Conservation (phyloP, 2,888 invertebrate genomes). For the Mantis religiosa region DNA sequence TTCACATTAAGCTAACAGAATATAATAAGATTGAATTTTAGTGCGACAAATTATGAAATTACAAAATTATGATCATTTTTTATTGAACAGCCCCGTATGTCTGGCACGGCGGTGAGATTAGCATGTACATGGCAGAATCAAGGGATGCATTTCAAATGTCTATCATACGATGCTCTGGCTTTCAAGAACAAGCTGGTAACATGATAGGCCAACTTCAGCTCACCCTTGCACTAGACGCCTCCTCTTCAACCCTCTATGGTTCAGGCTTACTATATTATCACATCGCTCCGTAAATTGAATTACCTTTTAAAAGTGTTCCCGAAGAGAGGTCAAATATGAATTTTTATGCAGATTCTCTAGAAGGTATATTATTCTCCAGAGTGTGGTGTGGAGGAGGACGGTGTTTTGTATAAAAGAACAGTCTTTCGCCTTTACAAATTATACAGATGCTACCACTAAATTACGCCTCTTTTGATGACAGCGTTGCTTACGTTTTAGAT, state of each 20-base stretch:
- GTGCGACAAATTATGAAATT: no score
- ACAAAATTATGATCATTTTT: no score
- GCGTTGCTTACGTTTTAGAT: not conserved
- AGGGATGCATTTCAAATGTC: no score
- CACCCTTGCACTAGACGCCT: not conserved
- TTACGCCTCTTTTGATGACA: not conserved
- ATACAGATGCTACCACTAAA: not conserved
- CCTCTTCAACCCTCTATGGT: not conserved
- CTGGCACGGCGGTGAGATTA: no score
- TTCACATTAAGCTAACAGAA: no score
- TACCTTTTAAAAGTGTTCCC: not conserved
- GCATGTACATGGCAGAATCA: no score
- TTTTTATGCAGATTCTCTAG: not conserved
- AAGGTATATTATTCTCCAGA: not conserved
- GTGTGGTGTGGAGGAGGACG: no score
- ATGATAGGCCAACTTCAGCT: not conserved
- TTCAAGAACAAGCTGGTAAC: not conserved
- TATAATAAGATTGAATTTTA: no score
- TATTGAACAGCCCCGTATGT: no score
- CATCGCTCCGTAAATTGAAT: not conserved
- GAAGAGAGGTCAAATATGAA: not conserved
- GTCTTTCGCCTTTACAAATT: not conserved
- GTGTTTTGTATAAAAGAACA: not conserved
- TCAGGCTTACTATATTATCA: not conserved
- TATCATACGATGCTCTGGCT: no score